Evolutionary conservation across 2,797 vertebrate genomes (phyloP).

Genomic region (Trachops cirrhosus): DNA sequence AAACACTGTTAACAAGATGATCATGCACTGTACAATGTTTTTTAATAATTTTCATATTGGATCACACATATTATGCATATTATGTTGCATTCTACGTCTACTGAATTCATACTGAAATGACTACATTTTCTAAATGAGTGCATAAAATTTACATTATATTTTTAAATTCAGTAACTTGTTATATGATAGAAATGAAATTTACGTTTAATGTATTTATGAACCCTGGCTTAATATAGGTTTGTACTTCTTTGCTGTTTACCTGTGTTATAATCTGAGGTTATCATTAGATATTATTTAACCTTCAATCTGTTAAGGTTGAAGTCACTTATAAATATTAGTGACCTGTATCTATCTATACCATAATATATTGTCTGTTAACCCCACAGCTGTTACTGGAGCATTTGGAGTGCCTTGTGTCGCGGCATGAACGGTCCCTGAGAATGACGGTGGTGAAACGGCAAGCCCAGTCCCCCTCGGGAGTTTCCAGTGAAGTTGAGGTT

Average conservation of each 20-base stretch:
- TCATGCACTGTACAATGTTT: background rate
- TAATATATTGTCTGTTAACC: constrained; percentile 64
- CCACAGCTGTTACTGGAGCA: constrained; percentile 95
- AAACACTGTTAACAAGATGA: background rate
- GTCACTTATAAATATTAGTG: background rate
- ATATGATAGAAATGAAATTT: background rate
- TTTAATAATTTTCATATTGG: background rate
- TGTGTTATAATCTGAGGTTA: background rate
- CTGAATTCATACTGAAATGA: background rate
- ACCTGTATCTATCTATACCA: background rate
- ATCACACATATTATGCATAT: background rate
- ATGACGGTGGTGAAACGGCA: constrained; percentile 99
- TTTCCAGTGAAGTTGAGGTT: constrained; percentile 99
- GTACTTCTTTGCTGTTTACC: background rate
- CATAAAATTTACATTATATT: background rate
- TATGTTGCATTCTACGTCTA: background rate
- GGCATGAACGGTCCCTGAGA: constrained; percentile 96
- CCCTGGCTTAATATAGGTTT: background rate
- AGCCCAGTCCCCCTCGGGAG: constrained; percentile 98
- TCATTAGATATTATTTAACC: background rate
- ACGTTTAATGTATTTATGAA: background rate
- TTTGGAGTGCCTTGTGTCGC: constrained; percentile 98
- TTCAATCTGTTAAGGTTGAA: constrained; percentile 42
- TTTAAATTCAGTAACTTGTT: background rate
- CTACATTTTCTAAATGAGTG: background rate